Base-by-base conservation (phyloP, 2,113 vertebrate genomes). In the Ptychochromis oligacanthus region DNA sequence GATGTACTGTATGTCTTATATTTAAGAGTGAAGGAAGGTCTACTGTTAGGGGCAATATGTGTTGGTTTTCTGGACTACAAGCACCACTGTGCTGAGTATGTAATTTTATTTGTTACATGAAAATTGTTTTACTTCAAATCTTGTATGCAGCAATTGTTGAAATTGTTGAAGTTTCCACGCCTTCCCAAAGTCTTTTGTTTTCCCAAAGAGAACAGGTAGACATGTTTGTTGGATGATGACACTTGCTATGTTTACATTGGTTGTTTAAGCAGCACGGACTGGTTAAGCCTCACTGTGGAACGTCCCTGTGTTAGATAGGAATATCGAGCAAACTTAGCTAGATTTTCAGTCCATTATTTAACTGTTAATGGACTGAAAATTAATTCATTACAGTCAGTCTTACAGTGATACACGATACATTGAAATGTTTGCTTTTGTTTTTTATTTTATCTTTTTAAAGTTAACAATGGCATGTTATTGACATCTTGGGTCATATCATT, bases 71-170 rank as follows among this genome's bases (percentile, higher is more conserved):
- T 76, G 36, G 52, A 65, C 57, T 36, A 18, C 8, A 49, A 5
- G 61, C 58, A 34, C 72, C 2, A 5, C 17, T 60, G 56, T 36
- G 18, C 40, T 70, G 20, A 0, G 8, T 72, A 62, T 74, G 40
- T 60, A 28, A 59, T 86, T 82, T 59, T 14, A 67, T 17, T n/a
- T 40, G 57, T 18, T 77, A 80, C 62, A 65, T 59, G 58, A 80
- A 83, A 79, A 55, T 46, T 62, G 14, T 56, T 86, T 58, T 17
- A 83, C 52, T 67, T 38, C 7, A 24, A 40, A 59, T 81, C 65
- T 55, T 61, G 81, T 87, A 91, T 93, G 90, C 91, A 90, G 87
- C 64, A n/a, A 72, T 82, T 49, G 62, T 85, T 77, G 60, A 77
- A n/a, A 72, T 82, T 49, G 62, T 85, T 77, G 60, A 77, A 46